Conservation (phyloP, 2,113 vertebrate species). For the Zosterops pallidus region DNA sequence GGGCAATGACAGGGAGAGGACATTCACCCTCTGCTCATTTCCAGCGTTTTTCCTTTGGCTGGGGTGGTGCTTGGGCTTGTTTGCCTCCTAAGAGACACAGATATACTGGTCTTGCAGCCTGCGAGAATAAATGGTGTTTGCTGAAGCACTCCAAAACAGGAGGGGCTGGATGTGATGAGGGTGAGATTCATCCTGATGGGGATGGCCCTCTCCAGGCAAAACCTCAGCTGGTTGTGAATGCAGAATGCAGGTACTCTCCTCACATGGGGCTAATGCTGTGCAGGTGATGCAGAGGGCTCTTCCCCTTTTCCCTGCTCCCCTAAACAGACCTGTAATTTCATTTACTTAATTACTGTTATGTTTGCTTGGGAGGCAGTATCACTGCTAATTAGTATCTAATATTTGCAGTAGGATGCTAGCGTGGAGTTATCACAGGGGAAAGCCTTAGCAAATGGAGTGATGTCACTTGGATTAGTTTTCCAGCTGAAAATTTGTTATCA, state of each 20-base stretch:
- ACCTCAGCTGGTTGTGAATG: background rate
- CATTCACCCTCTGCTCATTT: background rate
- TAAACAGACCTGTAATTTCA: background rate
- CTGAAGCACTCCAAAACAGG: background rate
- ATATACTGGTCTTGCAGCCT: background rate
- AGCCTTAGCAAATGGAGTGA: background rate
- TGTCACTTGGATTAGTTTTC: background rate
- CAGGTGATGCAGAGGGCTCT: background rate
- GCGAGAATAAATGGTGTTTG: background rate
- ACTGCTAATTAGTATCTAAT: slow-evolving; percentile 19
- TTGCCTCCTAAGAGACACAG: background rate
- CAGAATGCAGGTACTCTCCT: background rate
- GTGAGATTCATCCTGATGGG: background rate
- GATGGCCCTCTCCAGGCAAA: background rate
- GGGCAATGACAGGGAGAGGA: background rate
- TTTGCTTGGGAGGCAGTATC: background rate
- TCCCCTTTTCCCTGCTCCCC: background rate
- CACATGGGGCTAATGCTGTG: background rate
- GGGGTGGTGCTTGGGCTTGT: background rate
- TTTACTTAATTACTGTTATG: slow-evolving; percentile 19
- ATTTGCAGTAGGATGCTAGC: background rate
- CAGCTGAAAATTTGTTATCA: background rate
- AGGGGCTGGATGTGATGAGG: background rate
- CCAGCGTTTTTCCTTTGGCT: background rate
- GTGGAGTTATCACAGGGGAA: background rate